Evolutionary conservation across 1,140 invertebrate species (phyloP).

Genomic region (Drosophila jambulina): DNA sequence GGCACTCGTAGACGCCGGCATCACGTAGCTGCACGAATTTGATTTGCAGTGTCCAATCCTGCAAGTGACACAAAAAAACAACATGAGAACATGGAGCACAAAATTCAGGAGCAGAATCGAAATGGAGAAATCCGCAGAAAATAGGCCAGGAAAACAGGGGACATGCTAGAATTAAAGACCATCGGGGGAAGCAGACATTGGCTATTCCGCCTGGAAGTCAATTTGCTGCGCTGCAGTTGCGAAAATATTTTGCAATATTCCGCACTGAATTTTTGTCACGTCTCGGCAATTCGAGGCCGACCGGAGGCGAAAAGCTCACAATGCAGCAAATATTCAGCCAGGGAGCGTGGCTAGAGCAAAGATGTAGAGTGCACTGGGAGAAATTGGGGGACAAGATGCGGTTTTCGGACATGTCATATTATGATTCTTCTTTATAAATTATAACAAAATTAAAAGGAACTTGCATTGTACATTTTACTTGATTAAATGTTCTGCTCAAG

Average conservation of each 20-base stretch:
- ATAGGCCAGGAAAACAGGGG: constrained; percentile 5
- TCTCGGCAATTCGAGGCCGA: constrained; percentile 55
- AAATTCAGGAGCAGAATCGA: constrained; percentile 4
- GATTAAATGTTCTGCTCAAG: no score
- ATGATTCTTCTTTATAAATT: background rate
- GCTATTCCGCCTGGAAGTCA: constrained; percentile 41
- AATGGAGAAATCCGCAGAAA: constrained; percentile 2
- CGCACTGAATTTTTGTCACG: constrained; percentile 59
- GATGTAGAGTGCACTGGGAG: constrained; percentile 7
- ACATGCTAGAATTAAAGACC: constrained; percentile 34
- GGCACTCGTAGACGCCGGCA: constrained; percentile 93
- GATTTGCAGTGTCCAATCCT: constrained; percentile 95
- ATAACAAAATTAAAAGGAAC: no score
- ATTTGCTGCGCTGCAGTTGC: constrained; percentile 34
- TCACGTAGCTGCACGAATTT: constrained; percentile 93
- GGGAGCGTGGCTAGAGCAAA: constrained; percentile 2
- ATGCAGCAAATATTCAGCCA: constrained; percentile 46
- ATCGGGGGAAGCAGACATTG: background rate
- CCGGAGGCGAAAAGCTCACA: constrained; percentile 35
- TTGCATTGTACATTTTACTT: background rate
- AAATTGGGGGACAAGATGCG: background rate
- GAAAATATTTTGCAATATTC: constrained; percentile 47
- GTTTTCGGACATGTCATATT: background rate
- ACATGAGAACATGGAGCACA: background rate
- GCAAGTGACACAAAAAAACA: constrained; percentile 39